Evolutionary conservation across 2,888 invertebrate species (phyloP).

Genomic region (Tridacna gigas): DNA sequence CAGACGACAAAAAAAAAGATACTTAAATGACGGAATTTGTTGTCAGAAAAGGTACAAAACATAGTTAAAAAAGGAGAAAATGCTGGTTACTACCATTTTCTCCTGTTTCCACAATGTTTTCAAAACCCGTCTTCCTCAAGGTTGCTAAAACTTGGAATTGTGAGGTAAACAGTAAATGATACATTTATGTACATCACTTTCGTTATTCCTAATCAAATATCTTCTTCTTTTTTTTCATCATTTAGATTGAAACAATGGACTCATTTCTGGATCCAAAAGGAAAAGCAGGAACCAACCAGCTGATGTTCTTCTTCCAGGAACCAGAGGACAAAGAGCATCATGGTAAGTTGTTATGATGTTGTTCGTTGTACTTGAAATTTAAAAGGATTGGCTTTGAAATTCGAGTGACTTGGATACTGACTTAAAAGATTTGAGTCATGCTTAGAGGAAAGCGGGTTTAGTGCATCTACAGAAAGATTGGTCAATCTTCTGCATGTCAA

Average conservation of each 20-base stretch:
- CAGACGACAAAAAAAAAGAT: too few species aligned
- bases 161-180: not conserved
- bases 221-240: not conserved
- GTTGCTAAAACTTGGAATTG: not conserved
- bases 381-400: too few species aligned
- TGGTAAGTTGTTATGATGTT: constrained; percentile 68
- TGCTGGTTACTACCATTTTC: not conserved
- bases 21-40: too few species aligned
- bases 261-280: constrained; percentile 82
- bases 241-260: constrained; percentile 84
- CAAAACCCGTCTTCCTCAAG: not conserved
- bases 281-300: constrained; percentile 67
- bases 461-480: too few species aligned
- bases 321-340: constrained; percentile 80
- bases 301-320: constrained; percentile 84
- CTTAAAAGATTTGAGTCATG: too few species aligned
- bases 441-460: too few species aligned
- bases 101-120: not conserved
- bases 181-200: too few species aligned
- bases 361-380: too few species aligned
- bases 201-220: too few species aligned
- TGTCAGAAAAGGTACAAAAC: too few species aligned
- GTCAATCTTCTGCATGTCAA: too few species aligned
- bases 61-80: not conserved
- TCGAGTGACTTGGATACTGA: too few species aligned